Conservation (phyloP, 2,113 vertebrate species). For the Crypturellus undulatus region DNA sequence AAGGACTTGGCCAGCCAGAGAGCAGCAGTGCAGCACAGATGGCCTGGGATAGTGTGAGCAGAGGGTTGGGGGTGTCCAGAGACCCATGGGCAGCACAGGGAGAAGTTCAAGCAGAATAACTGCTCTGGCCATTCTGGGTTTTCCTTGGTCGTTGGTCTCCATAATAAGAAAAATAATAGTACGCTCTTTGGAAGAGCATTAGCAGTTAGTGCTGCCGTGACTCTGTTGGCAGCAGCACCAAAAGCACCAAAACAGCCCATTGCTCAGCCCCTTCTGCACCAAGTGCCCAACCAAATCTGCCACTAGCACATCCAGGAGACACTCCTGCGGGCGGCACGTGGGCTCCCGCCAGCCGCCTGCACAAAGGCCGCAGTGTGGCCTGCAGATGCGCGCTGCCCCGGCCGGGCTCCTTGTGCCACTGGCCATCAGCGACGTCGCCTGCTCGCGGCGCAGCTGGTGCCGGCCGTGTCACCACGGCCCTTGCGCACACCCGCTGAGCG, state of each 20-base stretch:
- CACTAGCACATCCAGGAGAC: too few species aligned
- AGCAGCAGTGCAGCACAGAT: accelerated
- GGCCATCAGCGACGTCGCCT: not conserved
- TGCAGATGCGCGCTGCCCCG: slow-evolving; percentile 23
- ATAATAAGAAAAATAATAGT: not conserved
- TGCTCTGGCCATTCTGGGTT: not conserved
- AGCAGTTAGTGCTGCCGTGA: too few species aligned
- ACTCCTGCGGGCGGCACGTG: too few species aligned
- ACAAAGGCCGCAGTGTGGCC: slow-evolving; percentile 28
- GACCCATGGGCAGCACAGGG: not conserved
- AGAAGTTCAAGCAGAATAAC: not conserved
- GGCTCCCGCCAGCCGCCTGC: not conserved
- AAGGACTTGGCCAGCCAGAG: accelerated
- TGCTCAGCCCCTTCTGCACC: too few species aligned
- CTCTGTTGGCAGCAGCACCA: not conserved
- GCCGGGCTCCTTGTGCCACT: accelerated
- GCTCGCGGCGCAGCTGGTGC: not conserved
- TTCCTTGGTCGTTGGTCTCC: not conserved
- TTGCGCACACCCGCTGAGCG: accelerated
- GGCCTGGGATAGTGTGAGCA: accelerated
- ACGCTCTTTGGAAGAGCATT: too few species aligned
- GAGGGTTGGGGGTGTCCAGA: not conserved
- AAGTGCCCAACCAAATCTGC: too few species aligned
- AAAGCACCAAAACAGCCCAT: not conserved
- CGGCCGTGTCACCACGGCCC: not conserved